Evolutionary conservation across 2,797 vertebrate genomes (phyloP).

Genomic region (Rhinichthys osculus): DNA sequence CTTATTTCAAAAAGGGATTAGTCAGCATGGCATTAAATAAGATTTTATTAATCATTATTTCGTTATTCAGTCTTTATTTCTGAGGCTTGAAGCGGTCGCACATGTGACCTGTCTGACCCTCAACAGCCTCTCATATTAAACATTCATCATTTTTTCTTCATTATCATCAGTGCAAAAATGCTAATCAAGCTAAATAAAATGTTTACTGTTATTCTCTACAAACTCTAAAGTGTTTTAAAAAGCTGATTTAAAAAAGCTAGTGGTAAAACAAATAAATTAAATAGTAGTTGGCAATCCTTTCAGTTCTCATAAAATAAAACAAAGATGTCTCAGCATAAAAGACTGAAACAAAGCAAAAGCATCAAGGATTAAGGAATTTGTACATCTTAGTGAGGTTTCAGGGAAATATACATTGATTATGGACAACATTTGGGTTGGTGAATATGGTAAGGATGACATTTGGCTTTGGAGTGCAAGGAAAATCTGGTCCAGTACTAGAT

Average conservation of each 20-base stretch:
- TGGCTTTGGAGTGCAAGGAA: constrained; percentile 61
- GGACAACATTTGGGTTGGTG: neutral
- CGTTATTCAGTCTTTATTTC: constrained; percentile 13
- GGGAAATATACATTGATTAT: constrained; percentile 13
- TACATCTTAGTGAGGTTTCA: constrained; percentile 62
- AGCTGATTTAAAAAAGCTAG: constrained; percentile 62
- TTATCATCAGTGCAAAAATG: constrained; percentile 76
- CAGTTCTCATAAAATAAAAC: constrained; percentile 42
- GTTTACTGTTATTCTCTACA: constrained; percentile 33
- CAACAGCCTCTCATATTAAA: constrained; percentile 30
- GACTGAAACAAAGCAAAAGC: constrained; percentile 59
- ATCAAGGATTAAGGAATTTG: constrained; percentile 56
- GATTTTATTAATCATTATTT: constrained; percentile 47
- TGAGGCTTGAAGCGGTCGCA: neutral
- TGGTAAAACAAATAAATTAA: constrained; percentile 69
- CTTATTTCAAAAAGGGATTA: neutral
- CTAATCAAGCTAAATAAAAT: constrained; percentile 72
- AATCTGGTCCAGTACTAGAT: constrained; percentile 11
- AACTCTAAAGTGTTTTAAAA: constrained; percentile 53
- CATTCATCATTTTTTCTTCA: constrained; percentile 53
- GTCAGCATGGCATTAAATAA: constrained; percentile 36
- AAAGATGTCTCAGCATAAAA: constrained; percentile 51
- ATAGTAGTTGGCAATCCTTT: constrained; percentile 50
- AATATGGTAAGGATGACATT: constrained; percentile 53
- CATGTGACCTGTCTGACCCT: neutral